Percentiles rank a stretch among this genome's conserved stretches.
These are phyloP conservation scores for Chionoecetes opilio DNA, from an alignment of 1,140 invertebrate genomes.

Conservation along the genomic window DNA sequence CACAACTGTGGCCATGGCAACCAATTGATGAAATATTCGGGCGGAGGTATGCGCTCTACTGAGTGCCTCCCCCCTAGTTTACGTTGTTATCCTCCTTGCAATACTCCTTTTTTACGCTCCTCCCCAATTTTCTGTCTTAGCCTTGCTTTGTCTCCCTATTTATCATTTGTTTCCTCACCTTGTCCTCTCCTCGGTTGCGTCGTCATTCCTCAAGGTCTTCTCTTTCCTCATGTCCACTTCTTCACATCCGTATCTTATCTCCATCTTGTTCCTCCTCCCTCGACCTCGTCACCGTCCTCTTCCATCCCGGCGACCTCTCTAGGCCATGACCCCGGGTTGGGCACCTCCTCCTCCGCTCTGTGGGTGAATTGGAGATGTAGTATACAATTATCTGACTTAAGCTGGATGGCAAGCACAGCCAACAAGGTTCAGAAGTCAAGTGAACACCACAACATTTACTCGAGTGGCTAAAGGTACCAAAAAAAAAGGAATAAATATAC, in stretches of 20 bases:
- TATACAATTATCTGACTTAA: not conserved
- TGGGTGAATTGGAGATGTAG: not conserved
- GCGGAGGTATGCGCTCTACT: too few relatives aligned
- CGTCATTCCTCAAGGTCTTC: not conserved
- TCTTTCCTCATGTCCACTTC: not conserved
- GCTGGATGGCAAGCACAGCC: not conserved
- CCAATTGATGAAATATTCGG: too few relatives aligned
- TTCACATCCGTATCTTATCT: not conserved
- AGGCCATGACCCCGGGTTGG: too few relatives aligned
- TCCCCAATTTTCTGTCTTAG: too few relatives aligned
- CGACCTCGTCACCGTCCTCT: constrained; percentile 24
- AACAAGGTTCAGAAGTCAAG: constrained; percentile 28
- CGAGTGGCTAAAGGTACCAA: not conserved
- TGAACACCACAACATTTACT: not conserved
- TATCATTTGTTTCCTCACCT: not conserved
- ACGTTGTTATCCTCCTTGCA: too few relatives aligned
- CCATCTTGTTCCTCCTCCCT: not conserved
- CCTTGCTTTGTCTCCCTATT: not conserved
- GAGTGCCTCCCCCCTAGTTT: too few relatives aligned
- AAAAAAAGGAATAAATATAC: not conserved
- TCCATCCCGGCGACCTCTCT: not conserved
- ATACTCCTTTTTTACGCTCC: too few relatives aligned
- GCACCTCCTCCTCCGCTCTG: too few relatives aligned
- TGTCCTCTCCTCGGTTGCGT: not conserved
- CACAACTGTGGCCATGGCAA: too few relatives aligned